A percentile compares a stretch with the other conserved stretches of the same genome.
Conservation (phyloP, 2,797 vertebrate species). For the Lemur catta region DNA sequence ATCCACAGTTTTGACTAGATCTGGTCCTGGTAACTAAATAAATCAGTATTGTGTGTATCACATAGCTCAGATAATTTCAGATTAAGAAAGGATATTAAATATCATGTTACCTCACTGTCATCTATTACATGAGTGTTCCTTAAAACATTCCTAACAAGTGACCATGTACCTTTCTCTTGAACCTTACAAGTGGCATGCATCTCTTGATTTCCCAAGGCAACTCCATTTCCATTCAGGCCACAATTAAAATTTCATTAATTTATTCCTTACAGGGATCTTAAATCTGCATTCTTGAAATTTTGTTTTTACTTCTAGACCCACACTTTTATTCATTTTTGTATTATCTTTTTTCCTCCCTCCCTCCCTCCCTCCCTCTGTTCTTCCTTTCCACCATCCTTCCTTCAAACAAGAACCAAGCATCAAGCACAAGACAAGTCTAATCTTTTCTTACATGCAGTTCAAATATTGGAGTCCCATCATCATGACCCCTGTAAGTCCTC, state of each 20-base stretch:
- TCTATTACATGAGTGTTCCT: neutral
- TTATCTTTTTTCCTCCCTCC: neutral
- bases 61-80: neutral
- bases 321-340: neutral
- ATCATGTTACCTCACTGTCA: neutral
- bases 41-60: neutral
- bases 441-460: neutral
- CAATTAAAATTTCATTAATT: neutral
- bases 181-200: neutral
- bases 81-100: neutral
- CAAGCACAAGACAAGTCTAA: neutral
- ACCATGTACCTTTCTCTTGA: neutral
- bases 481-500: neutral
- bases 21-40: neutral
- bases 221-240: neutral
- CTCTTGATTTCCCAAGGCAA: neutral
- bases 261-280: neutral
- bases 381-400: neutral
- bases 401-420: neutral
- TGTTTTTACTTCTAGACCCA: neutral
- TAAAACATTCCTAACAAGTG: neutral
- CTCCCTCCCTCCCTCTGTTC: neutral
- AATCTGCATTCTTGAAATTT: neutral
- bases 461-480: neutral
- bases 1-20: neutral